Conservation (phyloP, 37 sponge, comb jelly and placozoan species). For the Lycopodina hypogea region DNA sequence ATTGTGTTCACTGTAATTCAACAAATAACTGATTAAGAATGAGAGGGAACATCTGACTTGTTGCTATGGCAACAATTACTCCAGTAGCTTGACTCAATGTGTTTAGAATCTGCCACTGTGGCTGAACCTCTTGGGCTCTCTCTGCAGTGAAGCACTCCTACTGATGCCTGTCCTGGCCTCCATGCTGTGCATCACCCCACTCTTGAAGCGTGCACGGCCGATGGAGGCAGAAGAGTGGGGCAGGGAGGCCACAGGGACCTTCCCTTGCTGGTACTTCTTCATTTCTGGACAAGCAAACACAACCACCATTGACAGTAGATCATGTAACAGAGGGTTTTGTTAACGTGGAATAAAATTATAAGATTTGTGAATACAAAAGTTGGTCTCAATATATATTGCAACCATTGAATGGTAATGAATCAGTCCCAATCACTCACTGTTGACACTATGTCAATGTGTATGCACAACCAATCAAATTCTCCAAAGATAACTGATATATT, state of each 20-base stretch:
- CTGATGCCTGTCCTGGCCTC: neutral
- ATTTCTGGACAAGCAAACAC: neutral
- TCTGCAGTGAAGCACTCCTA: neutral
- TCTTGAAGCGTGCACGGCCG: neutral
- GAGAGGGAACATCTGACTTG: neutral
- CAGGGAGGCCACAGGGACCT: neutral
- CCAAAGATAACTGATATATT: too few species aligned
- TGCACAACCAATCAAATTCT: too few species aligned
- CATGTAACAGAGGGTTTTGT: too few species aligned
- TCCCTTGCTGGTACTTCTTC: neutral
- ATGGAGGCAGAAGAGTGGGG: constrained; percentile 4
- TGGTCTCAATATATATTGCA: too few species aligned
- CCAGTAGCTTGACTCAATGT: neutral
- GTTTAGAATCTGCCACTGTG: neutral
- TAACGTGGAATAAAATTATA: too few species aligned
- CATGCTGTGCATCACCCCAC: neutral
- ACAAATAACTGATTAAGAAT: neutral
- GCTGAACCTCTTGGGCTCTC: constrained; percentile 5
- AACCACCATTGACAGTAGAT: too few species aligned
- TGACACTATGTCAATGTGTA: too few species aligned
- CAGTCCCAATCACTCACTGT: too few species aligned
- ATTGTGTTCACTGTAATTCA: neutral
- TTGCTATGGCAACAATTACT: neutral
- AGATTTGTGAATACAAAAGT: too few species aligned
- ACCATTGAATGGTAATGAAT: too few species aligned